Evolutionary conservation across 1,140 invertebrate genomes (phyloP).

Genomic region (Hetaerina americana): DNA sequence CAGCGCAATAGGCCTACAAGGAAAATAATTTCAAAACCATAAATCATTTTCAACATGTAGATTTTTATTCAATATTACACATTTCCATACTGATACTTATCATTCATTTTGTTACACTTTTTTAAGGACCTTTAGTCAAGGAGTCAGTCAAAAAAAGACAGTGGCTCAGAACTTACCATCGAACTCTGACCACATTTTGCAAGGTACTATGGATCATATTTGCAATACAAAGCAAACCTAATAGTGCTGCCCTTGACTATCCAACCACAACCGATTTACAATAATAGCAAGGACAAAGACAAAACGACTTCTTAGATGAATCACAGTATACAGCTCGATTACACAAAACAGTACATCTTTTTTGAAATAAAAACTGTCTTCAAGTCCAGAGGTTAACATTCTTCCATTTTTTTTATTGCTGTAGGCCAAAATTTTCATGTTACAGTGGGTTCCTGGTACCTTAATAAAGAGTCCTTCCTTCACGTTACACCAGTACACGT

Average conservation of each 20-base stretch:
- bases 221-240: not conserved
- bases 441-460: not conserved
- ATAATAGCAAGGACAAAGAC: not conserved
- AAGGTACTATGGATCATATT: not conserved
- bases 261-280: not conserved
- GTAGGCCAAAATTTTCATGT: not conserved
- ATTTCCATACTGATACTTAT: not conserved
- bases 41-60: not conserved
- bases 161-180: not conserved
- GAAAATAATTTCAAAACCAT: not conserved
- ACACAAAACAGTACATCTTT: not conserved
- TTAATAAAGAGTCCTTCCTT: not conserved
- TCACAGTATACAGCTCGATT: not conserved
- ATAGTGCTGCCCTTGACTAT: not conserved
- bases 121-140: not conserved
- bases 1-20: not conserved
- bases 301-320: not conserved
- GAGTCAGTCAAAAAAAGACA: not conserved
- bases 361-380: not conserved
- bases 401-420: not conserved
- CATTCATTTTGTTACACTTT: not conserved
- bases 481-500: not conserved
- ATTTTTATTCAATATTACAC: conserved; percentile 1
- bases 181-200: not conserved
- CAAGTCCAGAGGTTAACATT: not conserved